These are phyloP conservation scores for Apoda limacodes DNA, from an alignment of 2,888 invertebrate genomes.

Conservation along the genomic window DNA sequence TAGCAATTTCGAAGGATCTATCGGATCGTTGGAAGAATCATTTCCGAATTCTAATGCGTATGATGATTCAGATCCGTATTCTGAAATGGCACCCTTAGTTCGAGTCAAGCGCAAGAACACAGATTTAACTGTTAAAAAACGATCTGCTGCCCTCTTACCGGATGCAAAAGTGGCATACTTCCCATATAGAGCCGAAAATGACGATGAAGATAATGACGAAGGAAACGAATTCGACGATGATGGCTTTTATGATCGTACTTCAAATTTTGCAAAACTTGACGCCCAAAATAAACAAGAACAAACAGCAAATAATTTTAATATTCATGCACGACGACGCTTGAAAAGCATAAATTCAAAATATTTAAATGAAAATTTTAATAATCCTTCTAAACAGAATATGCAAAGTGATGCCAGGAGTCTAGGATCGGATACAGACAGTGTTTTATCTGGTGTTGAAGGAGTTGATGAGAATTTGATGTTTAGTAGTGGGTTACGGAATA, in stretches of 20 bases:
- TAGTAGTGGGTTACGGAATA: slow-evolving; percentile 32
- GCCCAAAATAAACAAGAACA: slow-evolving; percentile 21
- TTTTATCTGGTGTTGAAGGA: slow-evolving; percentile 47
- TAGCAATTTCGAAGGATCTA: slow-evolving; percentile 31
- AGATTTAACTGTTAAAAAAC: slow-evolving; percentile 33
- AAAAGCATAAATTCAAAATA: slow-evolving; percentile 6
- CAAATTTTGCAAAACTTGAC: slow-evolving; percentile 33
- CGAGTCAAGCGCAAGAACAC: slow-evolving; percentile 50
- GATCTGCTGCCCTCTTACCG: slow-evolving; percentile 36
- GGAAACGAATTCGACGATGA: slow-evolving; percentile 62
- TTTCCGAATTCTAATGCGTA: slow-evolving; percentile 42
- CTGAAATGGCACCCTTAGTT: slow-evolving; percentile 38
- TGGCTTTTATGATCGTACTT: slow-evolving; percentile 52
- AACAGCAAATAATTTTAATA: slow-evolving; percentile 13
- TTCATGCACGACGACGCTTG: slow-evolving; percentile 6
- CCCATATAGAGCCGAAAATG: slow-evolving; percentile 45
- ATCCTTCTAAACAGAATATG: slow-evolving; percentile 20
- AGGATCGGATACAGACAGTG: slow-evolving; percentile 50
- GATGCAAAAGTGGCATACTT: slow-evolving; percentile 46
- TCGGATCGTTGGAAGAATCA: slow-evolving; percentile 53
- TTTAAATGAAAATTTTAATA: slow-evolving; percentile 21
- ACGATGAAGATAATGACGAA: slow-evolving; percentile 58
- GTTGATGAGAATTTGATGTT: slow-evolving; percentile 55
- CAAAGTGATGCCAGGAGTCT: slow-evolving; percentile 32
- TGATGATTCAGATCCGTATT: slow-evolving; percentile 31